These are phyloP conservation scores for Drusus annulatus DNA, from an alignment of 1,140 invertebrate genomes.

Conservation along the genomic window DNA sequence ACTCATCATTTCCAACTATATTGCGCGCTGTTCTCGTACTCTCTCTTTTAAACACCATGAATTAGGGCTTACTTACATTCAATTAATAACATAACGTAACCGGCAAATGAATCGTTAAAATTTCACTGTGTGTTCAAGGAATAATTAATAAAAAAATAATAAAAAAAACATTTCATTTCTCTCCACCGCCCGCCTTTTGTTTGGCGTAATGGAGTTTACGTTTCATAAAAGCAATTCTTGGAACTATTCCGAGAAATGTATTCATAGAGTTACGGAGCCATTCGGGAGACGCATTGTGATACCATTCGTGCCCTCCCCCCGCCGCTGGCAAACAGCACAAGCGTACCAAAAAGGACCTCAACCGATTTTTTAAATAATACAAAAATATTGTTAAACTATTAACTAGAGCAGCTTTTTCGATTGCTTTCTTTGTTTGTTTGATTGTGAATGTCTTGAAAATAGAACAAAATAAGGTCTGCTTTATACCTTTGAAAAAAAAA, in stretches of 20 bases:
- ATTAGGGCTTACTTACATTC: too few relatives aligned
- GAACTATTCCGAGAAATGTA: constrained; percentile 54
- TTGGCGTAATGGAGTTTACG: constrained; percentile 51
- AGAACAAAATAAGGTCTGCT: not conserved
- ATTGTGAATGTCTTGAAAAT: not conserved
- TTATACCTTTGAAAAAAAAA: too few relatives aligned
- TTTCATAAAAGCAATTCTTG: constrained; percentile 56
- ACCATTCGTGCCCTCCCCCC: constrained; percentile 29
- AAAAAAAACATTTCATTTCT: constrained; percentile 3
- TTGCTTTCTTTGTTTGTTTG: not conserved
- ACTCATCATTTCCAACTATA: too few relatives aligned
- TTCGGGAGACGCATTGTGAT: constrained; percentile 54
- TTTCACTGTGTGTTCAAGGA: too few relatives aligned
- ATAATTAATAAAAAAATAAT: too few relatives aligned
- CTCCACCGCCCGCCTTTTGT: constrained; percentile 26
- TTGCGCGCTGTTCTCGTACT: too few relatives aligned
- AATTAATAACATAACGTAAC: too few relatives aligned
- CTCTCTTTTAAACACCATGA: too few relatives aligned
- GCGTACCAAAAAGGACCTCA: constrained; percentile 6
- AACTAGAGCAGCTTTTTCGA: not conserved
- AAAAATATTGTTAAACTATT: not conserved
- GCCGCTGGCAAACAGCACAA: not conserved
- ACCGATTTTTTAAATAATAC: not conserved
- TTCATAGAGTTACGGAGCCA: constrained; percentile 54
- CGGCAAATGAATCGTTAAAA: too few relatives aligned